Base-by-base conservation (phyloP, 2,888 invertebrate species). In the Yponomeuta evonymella region DNA sequence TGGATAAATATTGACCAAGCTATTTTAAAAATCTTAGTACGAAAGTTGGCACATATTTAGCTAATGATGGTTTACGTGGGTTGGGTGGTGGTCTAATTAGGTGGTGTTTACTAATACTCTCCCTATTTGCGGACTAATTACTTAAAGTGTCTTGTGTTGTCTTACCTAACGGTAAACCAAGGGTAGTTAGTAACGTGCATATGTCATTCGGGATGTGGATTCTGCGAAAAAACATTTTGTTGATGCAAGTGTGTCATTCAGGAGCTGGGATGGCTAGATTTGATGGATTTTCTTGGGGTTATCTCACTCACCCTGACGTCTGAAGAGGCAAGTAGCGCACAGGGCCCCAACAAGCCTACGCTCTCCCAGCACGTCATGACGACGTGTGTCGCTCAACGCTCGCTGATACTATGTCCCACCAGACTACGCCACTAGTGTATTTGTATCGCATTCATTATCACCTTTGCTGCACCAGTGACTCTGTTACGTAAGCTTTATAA, bases 281-380 rank as follows among this genome's bases (percentile, higher is more conserved):
- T 48, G 23, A 10, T 48, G 29, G 29, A 48, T 48, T 65, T 10
- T 67, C 72, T 70, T 72, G 72, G 75, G 77, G 75, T 76, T 74
- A 74, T 72, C 74, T 74, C 79, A 92, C 92, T 91, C 89, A 92
- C 92, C 89, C 90, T 86, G 83, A 85, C 83, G 78, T 90, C 90
- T 72, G 92, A 88, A 71, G 92, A 88, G 74, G 92, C 83, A 71
- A 93, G 92, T 71, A 92, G 88, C 79, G 93, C 91, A 81, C 93
- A 92, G 74, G 93, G 93, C 75, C 92, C 92, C 81, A 92, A 86
- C 74, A 92, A 86, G 78, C 92, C 91, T 84, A 92, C 91, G 75
- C 88, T 92, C 76, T 93, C 92, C 93, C 93, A 93, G 85, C 93
- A 93, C 84, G 93, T 92, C 93, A 93, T 93, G 77, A 83, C 84